Base-by-base conservation (phyloP, 2,797 vertebrate genomes). In the Perodicticus potto region DNA sequence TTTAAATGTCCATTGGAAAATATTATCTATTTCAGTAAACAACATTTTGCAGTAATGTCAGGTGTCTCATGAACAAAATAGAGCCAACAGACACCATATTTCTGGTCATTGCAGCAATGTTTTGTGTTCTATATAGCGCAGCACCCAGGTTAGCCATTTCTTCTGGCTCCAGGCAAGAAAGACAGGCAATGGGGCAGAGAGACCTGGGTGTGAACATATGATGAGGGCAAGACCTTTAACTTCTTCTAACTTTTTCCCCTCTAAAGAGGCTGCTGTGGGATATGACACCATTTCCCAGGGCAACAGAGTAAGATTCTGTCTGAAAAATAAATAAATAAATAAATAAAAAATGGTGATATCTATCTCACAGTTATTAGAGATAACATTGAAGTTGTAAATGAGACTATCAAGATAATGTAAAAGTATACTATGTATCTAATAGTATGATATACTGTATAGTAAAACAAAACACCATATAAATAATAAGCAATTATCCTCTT, bases 1-100 rank as follows among this genome's bases (percentile, higher is more conserved):
- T 95, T 83, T 59, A 82, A 96, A 84, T 78, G 86, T 69, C 67
- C 77, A 40, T n/a, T 86, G 84, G 84, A 81, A 93, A 63, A 84
- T 29, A n/a, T 7, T 57, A 32, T 88, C 45, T 92, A 86, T 84
- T 93, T 96, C 55, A 16, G 76, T 53, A 94, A 65, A 67, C 27
- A 83, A 69, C 57, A 43, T 80, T 91, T 92, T 91, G 37, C 45
- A 57, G 45, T 70, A 67, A 85, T 43, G 25, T 34, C n/a, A 74
- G 49, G 43, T 82, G 73, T 96, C 72, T 93, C n/a, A 10, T 29
- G 86, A 70, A 72, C 53, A 93, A 90, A 89, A 91, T 19, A 3
- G 59, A 93, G 81, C 20, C 61, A 87, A 78, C 10, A 86, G 32
- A 65, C 34, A 29, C 49, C 5, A 5, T 45, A 19, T 49, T 69